Percentiles rank a stretch among this genome's conserved stretches.
phyloP scores from a whole-genome alignment of 2,888 invertebrate genomes.

The Polyommatus iphigenia region DNA sequence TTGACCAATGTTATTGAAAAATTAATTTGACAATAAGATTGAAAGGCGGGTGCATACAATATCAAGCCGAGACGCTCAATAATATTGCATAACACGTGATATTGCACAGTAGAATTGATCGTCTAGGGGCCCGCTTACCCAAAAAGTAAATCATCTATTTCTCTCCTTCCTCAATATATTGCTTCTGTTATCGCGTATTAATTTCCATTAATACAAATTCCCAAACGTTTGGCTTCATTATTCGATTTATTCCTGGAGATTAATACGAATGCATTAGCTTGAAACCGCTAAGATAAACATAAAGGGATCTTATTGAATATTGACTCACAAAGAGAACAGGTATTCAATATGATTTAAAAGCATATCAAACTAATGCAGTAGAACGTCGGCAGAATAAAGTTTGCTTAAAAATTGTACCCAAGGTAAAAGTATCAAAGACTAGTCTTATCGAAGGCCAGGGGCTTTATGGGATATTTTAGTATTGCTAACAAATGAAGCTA shows the following conservation, averaged over 20 bases:
- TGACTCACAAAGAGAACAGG: constrained; percentile 16
- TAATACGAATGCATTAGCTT: constrained; percentile 25
- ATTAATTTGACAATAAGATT: no score
- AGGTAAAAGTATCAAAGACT: not conserved
- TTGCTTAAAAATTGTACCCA: not conserved
- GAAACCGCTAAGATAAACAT: constrained; percentile 19
- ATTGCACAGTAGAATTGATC: no score
- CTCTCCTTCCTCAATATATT: not conserved
- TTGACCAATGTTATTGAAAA: no score
- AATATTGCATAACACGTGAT: no score
- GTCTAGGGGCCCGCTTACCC: not conserved
- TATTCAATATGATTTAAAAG: not conserved
- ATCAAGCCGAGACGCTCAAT: no score
- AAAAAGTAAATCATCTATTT: not conserved
- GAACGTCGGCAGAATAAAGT: not conserved
- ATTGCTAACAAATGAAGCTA: no score
- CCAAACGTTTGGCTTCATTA: constrained; percentile 27
- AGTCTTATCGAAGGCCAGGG: no score
- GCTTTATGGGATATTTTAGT: no score
- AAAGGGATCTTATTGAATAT: constrained; percentile 16
- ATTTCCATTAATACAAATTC: not conserved
- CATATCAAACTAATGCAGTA: not conserved
- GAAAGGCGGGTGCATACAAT: no score
- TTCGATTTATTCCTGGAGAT: constrained; percentile 19
- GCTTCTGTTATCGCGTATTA: not conserved